Conservation (phyloP, 2,888 invertebrate genomes). For the Drosophila colorata region DNA sequence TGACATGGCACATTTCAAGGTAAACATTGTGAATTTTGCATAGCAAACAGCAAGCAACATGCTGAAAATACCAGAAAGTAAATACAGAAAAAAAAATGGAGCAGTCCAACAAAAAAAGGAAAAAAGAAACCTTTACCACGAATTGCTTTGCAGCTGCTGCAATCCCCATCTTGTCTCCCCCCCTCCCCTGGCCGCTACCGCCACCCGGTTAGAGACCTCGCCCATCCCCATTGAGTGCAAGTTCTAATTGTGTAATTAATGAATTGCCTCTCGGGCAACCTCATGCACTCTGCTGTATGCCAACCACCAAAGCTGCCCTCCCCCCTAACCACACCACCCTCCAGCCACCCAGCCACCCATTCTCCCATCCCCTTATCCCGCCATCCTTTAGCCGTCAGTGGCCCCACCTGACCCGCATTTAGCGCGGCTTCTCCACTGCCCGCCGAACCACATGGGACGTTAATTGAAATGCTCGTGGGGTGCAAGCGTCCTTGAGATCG, state of each 20-base stretch:
- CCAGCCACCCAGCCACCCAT: background rate
- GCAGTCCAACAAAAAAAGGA: background rate
- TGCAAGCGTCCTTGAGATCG: slow-evolving; percentile 57
- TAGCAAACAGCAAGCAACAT: slow-evolving; percentile 40
- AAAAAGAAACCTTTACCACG: slow-evolving; percentile 11
- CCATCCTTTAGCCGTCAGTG: background rate
- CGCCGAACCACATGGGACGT: slow-evolving; percentile 57
- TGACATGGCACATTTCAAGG: slow-evolving; percentile 79
- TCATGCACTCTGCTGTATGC: slow-evolving; percentile 13
- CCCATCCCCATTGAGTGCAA: slow-evolving; percentile 45
- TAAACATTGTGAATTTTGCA: slow-evolving; percentile 67
- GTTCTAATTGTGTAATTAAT: slow-evolving; percentile 78
- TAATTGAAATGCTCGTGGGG: slow-evolving; percentile 66
- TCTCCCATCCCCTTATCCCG: too few species aligned
- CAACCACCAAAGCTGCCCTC: slow-evolving; percentile 1
- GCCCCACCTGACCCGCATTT: slow-evolving; percentile 23
- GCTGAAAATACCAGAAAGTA: slow-evolving; percentile 12
- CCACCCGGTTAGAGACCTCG: background rate
- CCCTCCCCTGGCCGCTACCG: background rate
- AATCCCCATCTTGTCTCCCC: background rate
- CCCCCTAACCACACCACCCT: background rate
- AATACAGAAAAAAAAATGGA: background rate
- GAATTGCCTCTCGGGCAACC: slow-evolving; percentile 58
- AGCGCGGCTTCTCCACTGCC: slow-evolving; percentile 26
- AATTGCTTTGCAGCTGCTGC: slow-evolving; percentile 26